Evolutionary conservation across 2,797 vertebrate genomes (phyloP), one percentile per base, ranked within the genome.

Genomic region (Tachyglossus aculeatus): DNA sequence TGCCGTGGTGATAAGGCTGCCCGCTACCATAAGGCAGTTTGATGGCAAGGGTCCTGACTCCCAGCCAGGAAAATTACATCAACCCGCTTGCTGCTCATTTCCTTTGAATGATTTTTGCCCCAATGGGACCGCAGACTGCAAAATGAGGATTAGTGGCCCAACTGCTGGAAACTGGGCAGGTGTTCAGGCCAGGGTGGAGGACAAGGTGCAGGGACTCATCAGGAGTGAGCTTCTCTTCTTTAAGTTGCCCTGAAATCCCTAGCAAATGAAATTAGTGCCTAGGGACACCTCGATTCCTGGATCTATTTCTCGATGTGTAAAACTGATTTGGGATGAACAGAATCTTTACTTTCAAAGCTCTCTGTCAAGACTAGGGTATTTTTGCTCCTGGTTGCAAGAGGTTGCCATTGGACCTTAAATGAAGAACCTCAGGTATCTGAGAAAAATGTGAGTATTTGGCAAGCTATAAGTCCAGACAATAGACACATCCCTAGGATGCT

Each of bases 281-380:
- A 13, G 78, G 80, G 76, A 79, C 68, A 82, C 74, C 72, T 66
- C 70, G 78, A 78, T 85, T 86, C 61, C 71, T 77, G 82, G 71
- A 65, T 73, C 53, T 73, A 80, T 74, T 15, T 72, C 74, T 78
- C 73, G 69, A 80, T 80, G 78, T 15, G 67, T 69, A 38, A 74
- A 85, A 86, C 86, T 88, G 81, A 88, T 83, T 83, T 53, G 82
- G 83, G 78, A 83, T 76, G 71, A 83, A 74, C 67, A 73, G 72
- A 77, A 78, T 80, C 71, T 85, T 83, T 78, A 77, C 70, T 72
- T 80, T 82, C 82, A 78, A 86, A 83, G 58, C 77, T 74, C 78
- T 83, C 69, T 77, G 71, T 83, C 74, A 78, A 68, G 61, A 77
- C 52, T 47, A 15, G 56, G 69, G 69, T 72, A 63, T 81, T 70